phyloP scores from a whole-genome alignment of 2,113 vertebrate genomes.

The Grallaria varia region DNA sequence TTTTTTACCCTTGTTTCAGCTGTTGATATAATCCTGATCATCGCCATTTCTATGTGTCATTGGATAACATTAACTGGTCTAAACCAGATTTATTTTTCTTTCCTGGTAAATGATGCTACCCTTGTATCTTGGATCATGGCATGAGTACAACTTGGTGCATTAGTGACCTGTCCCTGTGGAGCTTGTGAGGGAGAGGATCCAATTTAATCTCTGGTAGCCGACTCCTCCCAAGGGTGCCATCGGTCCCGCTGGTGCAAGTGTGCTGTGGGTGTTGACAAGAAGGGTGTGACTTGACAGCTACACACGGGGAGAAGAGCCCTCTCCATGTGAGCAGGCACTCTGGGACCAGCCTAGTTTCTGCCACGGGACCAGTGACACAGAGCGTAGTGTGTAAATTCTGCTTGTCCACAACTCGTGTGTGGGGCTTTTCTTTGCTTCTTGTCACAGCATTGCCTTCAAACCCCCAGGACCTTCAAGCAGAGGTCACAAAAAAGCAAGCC shows the following conservation, averaged over 20 bases:
- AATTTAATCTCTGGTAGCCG: background rate
- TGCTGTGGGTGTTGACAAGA: background rate
- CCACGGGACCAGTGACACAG: background rate
- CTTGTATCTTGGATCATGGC: background rate
- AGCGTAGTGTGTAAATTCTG: accelerated
- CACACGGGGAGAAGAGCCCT: background rate
- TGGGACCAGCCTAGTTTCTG: background rate
- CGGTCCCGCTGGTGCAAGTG: background rate
- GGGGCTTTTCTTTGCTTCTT: background rate
- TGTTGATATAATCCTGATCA: background rate
- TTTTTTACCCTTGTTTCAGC: background rate
- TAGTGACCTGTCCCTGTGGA: background rate
- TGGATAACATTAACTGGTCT: background rate
- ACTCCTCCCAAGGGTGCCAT: background rate
- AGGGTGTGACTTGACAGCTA: background rate
- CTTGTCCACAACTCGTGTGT: accelerated
- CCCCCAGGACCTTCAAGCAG: background rate
- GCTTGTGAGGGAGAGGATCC: background rate
- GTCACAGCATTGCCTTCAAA: background rate
- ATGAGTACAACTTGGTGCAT: background rate
- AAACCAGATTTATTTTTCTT: background rate
- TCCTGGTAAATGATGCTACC: background rate
- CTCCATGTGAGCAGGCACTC: background rate
- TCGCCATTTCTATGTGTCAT: background rate
- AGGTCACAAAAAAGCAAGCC: background rate